Base-by-base conservation (phyloP, 2,113 vertebrate genomes). In the Percopsis transmontana region DNA sequence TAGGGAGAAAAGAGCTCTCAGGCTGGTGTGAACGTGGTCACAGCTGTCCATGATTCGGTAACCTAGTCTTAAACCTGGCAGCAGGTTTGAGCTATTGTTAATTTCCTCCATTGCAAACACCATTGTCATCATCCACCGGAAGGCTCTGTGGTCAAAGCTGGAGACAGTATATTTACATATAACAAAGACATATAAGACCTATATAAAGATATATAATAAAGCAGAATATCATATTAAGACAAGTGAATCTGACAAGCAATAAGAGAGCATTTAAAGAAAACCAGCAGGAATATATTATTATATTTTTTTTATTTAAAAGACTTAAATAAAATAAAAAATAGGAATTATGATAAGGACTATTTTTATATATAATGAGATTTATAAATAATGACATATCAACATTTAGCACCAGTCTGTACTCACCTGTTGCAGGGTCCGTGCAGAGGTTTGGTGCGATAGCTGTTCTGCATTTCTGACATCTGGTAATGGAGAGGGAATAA, bases 71-170 rank as follows among this genome's bases (percentile, higher is more conserved):
- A 92, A 44, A 12, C 83, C 87, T 1, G 91, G 90, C 15, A 92
- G 80, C 4, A 93, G 65, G 19, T 65, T 76, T 1, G 82, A 77
- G 57, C 85, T 84, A 56, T 62, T 73, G 50, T 92, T 93, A 55
- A 93, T 88, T 78, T 93, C 90, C 24, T 89, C 76, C 52, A 92
- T 81, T 3, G 91, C 75, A 39, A 91, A 92, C 48, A 86, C 83
- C 90, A 92, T 89, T 0, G 90, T 83, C 81, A 85, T 84, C 79
- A 87, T 84, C 84, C 84, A 88, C 8, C 79, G 82, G 56, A 88
- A 85, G 8, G 80, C 84, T 62, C 84, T 76, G 48, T 66, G 62
- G 53, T 92, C 88, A 85, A 91, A 91, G 13, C 91, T 92, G 78
- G 5, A 51, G 13, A 21, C 66, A 53, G 58, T 0, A 18, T 11